Base-by-base conservation (phyloP, 2,797 vertebrate species). In the Lagodon rhomboides region DNA sequence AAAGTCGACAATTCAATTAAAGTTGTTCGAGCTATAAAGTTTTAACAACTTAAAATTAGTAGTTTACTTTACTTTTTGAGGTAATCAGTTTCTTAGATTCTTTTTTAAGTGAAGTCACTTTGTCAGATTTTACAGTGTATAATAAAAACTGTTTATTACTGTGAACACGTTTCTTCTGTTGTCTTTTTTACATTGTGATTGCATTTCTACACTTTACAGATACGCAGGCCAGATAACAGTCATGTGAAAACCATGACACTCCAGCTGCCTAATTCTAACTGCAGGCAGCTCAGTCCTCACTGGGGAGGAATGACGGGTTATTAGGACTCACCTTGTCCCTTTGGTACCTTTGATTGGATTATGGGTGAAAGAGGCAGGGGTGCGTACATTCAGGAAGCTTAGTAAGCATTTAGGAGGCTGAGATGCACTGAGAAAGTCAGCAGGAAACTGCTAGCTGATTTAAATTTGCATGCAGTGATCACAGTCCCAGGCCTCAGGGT, bases 311-410 rank as follows among this genome's bases (percentile, higher is more conserved):
- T 80, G 88, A 78, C 83, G 83, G 83, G 65, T 77, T 83, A 81
- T 85, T 82, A 86, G 79, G 69, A 63, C 68, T 91, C 85, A 92
- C 89, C 89, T 90, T 91, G 87, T 87, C 80, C 76, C 81, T 84
- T 63, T 51, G 66, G 75, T 75, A 72, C 60, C 80, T 83, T 88
- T 89, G 64, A 92, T 90, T 80, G 69, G 84, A 89, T 92, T 87
- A 88, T 62, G 62, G 69, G 38, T 87, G 82, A 87, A 88, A 86
- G 85, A 86, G 53, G 0, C 38, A 74, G 70, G 73, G 67, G 69
- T 79, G 66, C 5, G 1, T 65, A 47, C 8, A 25, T 56, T 59
- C 67, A 58, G 22, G 41, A 44, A 79, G 85, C 78, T 87, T 83
- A 87, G 78, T 78, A 85, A 85, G 84, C 66, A 82, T 84, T 71